These are phyloP conservation scores for Steinernema feltiae DNA, from an alignment of 1,140 invertebrate genomes.

Conservation along the genomic window DNA sequence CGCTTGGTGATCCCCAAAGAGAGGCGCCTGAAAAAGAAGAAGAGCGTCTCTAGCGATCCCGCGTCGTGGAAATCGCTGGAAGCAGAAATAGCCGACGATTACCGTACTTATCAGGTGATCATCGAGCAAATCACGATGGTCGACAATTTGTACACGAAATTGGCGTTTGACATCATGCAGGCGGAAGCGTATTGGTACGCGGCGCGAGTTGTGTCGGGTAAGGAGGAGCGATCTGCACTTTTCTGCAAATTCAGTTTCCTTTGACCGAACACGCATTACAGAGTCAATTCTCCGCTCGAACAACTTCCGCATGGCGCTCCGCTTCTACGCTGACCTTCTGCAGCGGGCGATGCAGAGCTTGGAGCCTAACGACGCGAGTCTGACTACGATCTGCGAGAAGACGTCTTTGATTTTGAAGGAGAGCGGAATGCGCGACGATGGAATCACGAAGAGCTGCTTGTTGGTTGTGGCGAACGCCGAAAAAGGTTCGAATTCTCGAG, in stretches of 20 bases:
- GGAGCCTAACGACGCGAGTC: slow-evolving; percentile 20
- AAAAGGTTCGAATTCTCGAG: too few relatives aligned
- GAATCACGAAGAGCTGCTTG: slow-evolving; percentile 13
- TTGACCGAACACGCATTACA: slow-evolving; percentile 13
- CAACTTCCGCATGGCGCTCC: slow-evolving; percentile 18
- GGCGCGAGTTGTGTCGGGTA: slow-evolving; percentile 24
- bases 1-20: slow-evolving; percentile 26
- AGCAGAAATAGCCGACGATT: slow-evolving; percentile 18
- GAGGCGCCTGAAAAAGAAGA: slow-evolving; percentile 25
- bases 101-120: slow-evolving; percentile 15
- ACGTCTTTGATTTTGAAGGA: slow-evolving; percentile 28
- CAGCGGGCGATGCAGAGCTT: slow-evolving; percentile 12
- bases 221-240: background rate
- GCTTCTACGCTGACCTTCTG: slow-evolving; percentile 27
- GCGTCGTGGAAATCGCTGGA: slow-evolving; percentile 21
- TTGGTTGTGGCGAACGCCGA: slow-evolving; percentile 22
- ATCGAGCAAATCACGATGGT: slow-evolving; percentile 23
- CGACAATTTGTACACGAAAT: slow-evolving; percentile 30
- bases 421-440: slow-evolving; percentile 16
- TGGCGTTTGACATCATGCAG: slow-evolving; percentile 30
- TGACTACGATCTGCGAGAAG: slow-evolving; percentile 32
- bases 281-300: slow-evolving; percentile 21
- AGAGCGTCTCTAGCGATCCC: background rate
- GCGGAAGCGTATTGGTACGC: slow-evolving; percentile 34
- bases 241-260: background rate